phyloP scores from a whole-genome alignment of 2,113 vertebrate species.

The Antigone vipio region DNA sequence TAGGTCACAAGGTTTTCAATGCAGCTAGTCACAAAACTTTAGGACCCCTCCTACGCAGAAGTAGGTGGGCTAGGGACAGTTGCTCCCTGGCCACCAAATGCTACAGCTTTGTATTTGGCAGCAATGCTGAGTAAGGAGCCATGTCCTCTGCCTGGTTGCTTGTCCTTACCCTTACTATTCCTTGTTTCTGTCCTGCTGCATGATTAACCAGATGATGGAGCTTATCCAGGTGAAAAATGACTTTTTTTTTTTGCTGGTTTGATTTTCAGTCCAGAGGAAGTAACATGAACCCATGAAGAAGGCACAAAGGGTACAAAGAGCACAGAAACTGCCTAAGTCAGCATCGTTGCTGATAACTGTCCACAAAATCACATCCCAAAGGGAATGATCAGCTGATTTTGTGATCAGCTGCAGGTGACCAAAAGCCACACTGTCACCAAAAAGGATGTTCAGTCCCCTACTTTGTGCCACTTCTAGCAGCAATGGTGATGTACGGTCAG shows the following conservation, averaged over 20 bases:
- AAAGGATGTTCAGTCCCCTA: background rate
- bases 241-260: background rate
- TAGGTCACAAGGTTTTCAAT: background rate
- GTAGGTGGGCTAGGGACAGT: rapidly evolving
- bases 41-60: background rate
- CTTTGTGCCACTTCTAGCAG: background rate
- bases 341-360: background rate
- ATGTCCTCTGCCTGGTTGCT: background rate
- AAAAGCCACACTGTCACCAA: background rate
- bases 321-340: background rate
- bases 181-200: background rate
- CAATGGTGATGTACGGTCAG: background rate
- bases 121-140: background rate
- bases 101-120: background rate
- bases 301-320: background rate
- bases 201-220: rapidly evolving
- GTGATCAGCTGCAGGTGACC: background rate
- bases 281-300: background rate
- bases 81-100: background rate
- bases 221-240: background rate
- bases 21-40: background rate
- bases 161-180: background rate
- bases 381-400: background rate
- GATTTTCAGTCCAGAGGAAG: background rate
- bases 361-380: background rate